Evolutionary conservation across 2,888 invertebrate species (phyloP).

Genomic region (Phalangium opilio): DNA sequence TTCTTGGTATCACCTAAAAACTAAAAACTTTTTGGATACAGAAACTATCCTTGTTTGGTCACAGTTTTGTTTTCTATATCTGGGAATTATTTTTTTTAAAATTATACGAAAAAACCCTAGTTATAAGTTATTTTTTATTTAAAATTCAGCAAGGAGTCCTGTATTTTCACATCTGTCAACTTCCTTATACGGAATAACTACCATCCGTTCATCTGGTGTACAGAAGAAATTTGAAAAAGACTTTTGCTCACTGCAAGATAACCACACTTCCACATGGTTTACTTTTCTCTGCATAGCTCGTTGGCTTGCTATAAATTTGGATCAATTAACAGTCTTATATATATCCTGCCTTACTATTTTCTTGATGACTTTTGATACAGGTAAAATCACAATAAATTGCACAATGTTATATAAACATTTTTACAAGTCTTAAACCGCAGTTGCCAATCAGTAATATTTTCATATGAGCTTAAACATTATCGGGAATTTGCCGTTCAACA

Average conservation of each 20-base stretch:
- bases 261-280: slow-evolving; percentile 82
- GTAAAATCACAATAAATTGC: no score
- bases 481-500: no score
- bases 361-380: no score
- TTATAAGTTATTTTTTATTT: no score
- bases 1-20: no score
- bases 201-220: slow-evolving; percentile 74
- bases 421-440: no score
- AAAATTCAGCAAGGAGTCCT: slow-evolving; percentile 71
- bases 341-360: slow-evolving; percentile 56
- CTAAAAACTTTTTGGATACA: no score
- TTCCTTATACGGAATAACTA: slow-evolving; percentile 72
- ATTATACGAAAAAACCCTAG: no score
- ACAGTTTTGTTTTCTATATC: no score
- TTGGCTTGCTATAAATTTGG: slow-evolving; percentile 86
- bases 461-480: no score
- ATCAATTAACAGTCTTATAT: slow-evolving; percentile 71
- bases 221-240: slow-evolving; percentile 47
- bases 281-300: slow-evolving; percentile 74
- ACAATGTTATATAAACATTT: no score
- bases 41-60: neutral
- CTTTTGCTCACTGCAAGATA: slow-evolving; percentile 38
- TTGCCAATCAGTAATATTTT: no score
- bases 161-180: slow-evolving; percentile 88
- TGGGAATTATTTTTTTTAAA: neutral